Percentiles rank a stretch among this genome's conserved stretches.
Evolutionary conservation across 2,797 vertebrate genomes (phyloP).

Genomic region (Catamblyrhynchus diadema): DNA sequence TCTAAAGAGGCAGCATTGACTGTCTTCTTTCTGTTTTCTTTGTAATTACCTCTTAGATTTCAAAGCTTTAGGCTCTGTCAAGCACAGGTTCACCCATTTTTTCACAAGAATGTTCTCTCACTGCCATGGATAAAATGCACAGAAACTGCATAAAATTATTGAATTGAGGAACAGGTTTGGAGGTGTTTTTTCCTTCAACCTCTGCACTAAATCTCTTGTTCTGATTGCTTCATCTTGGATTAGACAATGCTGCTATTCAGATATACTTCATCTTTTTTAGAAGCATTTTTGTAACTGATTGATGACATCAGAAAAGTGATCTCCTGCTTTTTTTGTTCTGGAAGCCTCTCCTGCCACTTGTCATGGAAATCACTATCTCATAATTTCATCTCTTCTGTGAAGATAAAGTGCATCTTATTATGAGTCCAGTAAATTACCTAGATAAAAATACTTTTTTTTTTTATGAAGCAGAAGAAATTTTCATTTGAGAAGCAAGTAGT

Average conservation of each 20-base stretch:
- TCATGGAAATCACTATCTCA: not conserved
- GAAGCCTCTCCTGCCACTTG: not conserved
- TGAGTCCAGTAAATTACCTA: not conserved
- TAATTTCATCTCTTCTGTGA: not conserved
- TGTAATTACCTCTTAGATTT: not conserved
- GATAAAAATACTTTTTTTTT: not conserved
- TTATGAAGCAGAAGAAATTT: not conserved
- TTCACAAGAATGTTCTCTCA: not conserved
- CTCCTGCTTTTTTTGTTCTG: not conserved
- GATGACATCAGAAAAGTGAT: not conserved
- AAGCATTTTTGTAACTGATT: not conserved
- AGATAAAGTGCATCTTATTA: not conserved
- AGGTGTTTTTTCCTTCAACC: not conserved
- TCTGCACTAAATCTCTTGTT: not conserved
- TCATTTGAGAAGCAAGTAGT: not conserved
- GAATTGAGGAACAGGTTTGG: not conserved
- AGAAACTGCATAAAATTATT: not conserved
- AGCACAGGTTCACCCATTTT: not conserved
- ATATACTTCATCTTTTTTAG: not conserved
- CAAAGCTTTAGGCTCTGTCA: not conserved
- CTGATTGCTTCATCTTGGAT: not conserved
- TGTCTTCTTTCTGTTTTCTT: not conserved
- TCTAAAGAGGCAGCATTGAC: not conserved
- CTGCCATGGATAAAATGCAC: not conserved
- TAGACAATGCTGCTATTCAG: not conserved